phyloP scores from a whole-genome alignment of 2,113 vertebrate species.

The Laterallus jamaicensis region DNA sequence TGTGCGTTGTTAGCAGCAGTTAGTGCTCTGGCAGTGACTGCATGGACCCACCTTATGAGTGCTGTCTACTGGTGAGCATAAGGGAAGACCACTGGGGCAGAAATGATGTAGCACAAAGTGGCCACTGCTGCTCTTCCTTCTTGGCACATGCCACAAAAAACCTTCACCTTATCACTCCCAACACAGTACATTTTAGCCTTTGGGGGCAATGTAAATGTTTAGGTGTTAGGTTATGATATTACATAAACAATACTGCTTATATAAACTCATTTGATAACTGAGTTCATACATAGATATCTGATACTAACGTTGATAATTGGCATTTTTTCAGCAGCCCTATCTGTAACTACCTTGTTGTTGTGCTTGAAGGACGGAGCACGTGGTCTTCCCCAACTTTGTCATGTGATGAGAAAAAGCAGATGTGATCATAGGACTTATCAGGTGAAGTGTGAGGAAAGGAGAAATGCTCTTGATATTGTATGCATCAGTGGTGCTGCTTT shows the following conservation, averaged over 20 bases:
- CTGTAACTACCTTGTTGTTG: background rate
- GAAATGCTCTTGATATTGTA: background rate
- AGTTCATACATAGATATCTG: background rate
- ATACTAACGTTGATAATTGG: rapidly evolving
- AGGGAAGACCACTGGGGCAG: rapidly evolving
- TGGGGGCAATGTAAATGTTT: background rate
- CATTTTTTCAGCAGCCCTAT: background rate
- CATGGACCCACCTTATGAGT: rapidly evolving
- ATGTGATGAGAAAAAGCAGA: background rate
- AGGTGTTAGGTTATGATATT: background rate
- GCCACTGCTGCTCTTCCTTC: rapidly evolving
- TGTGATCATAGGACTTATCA: background rate
- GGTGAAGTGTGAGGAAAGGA: background rate
- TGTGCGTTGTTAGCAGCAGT: background rate
- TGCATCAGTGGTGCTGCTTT: background rate
- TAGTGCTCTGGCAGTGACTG: background rate
- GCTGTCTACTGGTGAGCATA: rapidly evolving
- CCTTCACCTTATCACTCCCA: rapidly evolving
- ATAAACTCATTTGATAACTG: background rate
- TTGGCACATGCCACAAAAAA: background rate
- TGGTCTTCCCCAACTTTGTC: background rate
- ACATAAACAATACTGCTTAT: background rate
- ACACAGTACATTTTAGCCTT: background rate
- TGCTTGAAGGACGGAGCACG: background rate
- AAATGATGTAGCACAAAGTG: rapidly evolving